Base-by-base conservation (phyloP, 2,113 vertebrate species). In the Osmerus mordax region DNA sequence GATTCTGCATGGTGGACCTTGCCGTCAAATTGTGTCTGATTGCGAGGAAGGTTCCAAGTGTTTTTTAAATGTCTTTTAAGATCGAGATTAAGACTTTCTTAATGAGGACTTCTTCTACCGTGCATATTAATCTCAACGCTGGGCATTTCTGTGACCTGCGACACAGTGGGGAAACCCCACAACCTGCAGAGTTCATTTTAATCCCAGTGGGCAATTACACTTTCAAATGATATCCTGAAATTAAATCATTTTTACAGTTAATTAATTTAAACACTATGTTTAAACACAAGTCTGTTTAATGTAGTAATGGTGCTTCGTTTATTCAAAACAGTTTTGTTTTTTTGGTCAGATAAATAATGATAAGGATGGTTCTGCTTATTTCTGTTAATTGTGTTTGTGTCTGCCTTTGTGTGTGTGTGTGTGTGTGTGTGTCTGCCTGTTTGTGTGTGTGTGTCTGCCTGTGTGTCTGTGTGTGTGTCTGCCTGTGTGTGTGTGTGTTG, bases 171-270 rank as follows among this genome's bases (percentile, higher is more conserved):
- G 95, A 93, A 93, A 95, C 93, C 88, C 92, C 89, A 89, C 90
- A 94, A 93, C 94, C 94, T 92, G 92, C 95, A 90, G 92, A 96
- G 95, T 96, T 97, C 94, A 98, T 97, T 99, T 95, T 95, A 95
- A 95, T 96, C 95, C 96, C 95, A 95, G 94, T 96, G 95, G 95
- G 96, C 96, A 98, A 97, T 97, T 98, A 96, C 93, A 95, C 94
- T 96, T 97, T 97, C 94, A 96, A 96, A 96, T 97, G 94, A 97
- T 96, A 97, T 96, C 95, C 94, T 92, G 93, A 96, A 96, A 96
- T 97, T 95, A 96, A 96, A 97, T 96, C 95, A 93, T 95, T 94
- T 96, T 97, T 96, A 95, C 94, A 95, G 92, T 96, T 98, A 96
- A 98, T 97, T 96, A 94, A 98, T 98, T 98, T 95, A 95, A 97